Percentiles rank a stretch among this genome's conserved stretches.
These are phyloP conservation scores for Colostygia pectinataria DNA, from an alignment of 2,888 invertebrate species.

Conservation along the genomic window DNA sequence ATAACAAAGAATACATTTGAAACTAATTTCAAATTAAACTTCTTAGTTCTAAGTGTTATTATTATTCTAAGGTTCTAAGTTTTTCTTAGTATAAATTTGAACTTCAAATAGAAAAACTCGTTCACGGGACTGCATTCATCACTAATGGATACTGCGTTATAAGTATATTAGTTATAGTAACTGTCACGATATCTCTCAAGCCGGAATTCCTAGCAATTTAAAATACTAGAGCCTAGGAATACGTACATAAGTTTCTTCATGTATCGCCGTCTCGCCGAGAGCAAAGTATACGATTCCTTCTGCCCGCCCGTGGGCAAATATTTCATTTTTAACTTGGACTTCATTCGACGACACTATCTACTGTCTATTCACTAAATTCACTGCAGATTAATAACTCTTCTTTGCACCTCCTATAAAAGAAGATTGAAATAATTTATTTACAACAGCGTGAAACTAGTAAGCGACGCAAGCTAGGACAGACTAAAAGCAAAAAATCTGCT, in stretches of 20 bases:
- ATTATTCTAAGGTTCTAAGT: no score
- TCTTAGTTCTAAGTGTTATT: no score
- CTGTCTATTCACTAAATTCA: slow-evolving; percentile 22
- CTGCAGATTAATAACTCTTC: slow-evolving; percentile 36
- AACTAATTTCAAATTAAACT: no score
- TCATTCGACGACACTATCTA: slow-evolving; percentile 64
- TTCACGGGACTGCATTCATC: no score
- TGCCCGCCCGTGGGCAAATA: slow-evolving; percentile 83
- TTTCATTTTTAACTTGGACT: slow-evolving; percentile 83
- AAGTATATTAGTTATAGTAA: no score
- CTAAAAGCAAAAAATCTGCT: slow-evolving; percentile 4
- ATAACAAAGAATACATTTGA: no score
- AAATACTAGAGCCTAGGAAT: slow-evolving; percentile 28
- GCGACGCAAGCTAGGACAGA: slow-evolving; percentile 11
- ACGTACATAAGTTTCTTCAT: slow-evolving; percentile 87
- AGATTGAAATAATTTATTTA: slow-evolving; percentile 63
- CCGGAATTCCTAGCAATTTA: no score
- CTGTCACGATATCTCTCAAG: no score
- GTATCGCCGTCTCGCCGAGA: slow-evolving; percentile 84
- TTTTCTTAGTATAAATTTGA: no score
- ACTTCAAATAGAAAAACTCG: no score
- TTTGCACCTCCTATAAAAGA: slow-evolving; percentile 55
- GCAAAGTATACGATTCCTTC: slow-evolving; percentile 84
- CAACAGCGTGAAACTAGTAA: slow-evolving; percentile 42
- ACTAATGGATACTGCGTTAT: no score